Conservation (phyloP, 2,888 invertebrate genomes). For the Microctonus aethiopoides region DNA sequence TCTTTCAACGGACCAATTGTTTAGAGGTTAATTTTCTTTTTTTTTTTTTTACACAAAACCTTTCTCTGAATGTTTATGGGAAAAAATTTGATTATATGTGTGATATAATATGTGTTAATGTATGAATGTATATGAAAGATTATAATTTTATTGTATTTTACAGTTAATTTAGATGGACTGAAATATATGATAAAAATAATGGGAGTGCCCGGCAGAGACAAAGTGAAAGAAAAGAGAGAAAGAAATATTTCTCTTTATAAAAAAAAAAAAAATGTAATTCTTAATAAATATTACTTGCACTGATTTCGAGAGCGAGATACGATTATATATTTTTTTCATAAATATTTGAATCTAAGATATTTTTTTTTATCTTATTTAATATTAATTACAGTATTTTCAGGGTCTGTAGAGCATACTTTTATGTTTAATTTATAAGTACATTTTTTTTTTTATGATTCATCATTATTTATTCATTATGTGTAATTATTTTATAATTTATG, state of each 20-base stretch:
- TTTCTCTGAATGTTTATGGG: too few species aligned
- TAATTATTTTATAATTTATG: neutral
- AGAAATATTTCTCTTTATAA: neutral
- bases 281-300: neutral
- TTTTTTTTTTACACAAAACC: too few species aligned
- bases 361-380: neutral
- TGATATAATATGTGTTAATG: too few species aligned
- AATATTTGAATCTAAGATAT: neutral
- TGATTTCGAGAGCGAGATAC: neutral
- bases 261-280: too few species aligned
- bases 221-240: neutral
- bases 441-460: neutral
- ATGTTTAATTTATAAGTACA: too few species aligned
- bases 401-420: neutral
- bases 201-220: neutral
- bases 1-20: too few species aligned
- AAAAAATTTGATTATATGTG: too few species aligned
- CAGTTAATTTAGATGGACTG: too few species aligned
- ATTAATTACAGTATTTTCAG: neutral
- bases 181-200: neutral
- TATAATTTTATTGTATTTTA: too few species aligned
- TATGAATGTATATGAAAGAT: too few species aligned
- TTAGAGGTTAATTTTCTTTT: too few species aligned
- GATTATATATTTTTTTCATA: too few species aligned
- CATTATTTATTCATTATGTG: neutral